A percentile compares a stretch with the other conserved stretches of the same genome.
Evolutionary conservation across 1,140 invertebrate species (phyloP).

Genomic region (Andrena cerasifolii): DNA sequence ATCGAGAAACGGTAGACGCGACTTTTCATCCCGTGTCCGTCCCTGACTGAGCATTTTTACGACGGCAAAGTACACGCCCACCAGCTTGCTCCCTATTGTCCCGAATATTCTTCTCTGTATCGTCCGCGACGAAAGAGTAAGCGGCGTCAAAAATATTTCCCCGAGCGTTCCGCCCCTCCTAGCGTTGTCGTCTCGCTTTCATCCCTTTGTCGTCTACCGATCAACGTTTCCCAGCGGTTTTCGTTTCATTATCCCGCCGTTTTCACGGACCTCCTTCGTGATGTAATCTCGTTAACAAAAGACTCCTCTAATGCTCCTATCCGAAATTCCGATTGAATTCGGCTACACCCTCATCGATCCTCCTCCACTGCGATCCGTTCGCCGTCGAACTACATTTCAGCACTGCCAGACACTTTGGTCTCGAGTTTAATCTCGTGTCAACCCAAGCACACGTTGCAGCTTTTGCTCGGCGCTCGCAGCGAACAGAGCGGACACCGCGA

Average conservation of each 20-base stretch:
- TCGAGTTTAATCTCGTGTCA: not conserved
- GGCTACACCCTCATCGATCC: not conserved
- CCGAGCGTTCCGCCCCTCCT: conserved; percentile 47
- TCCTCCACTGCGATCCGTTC: not conserved
- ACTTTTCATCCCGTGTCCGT: conserved; percentile 49
- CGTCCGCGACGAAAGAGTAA: conserved; percentile 56
- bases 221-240: conserved; percentile 33
- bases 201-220: conserved; percentile 50
- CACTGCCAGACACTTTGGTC: conserved; percentile 7
- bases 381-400: conserved; percentile 24
- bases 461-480: conserved; percentile 40
- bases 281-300: not conserved
- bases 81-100: conserved; percentile 57
- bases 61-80: conserved; percentile 45
- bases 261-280: not conserved
- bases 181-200: conserved; percentile 36
- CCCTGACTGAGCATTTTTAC: conserved; percentile 45
- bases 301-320: too few relatives aligned
- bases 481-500: conserved; percentile 26
- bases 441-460: conserved; percentile 55
- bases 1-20: conserved; percentile 32
- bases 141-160: conserved; percentile 69
- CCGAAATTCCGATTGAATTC: not conserved
- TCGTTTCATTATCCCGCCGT: conserved; percentile 22
- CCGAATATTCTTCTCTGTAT: conserved; percentile 62